Evolutionary conservation across 2,113 vertebrate genomes (phyloP).

Genomic region (Nicator chloris): DNA sequence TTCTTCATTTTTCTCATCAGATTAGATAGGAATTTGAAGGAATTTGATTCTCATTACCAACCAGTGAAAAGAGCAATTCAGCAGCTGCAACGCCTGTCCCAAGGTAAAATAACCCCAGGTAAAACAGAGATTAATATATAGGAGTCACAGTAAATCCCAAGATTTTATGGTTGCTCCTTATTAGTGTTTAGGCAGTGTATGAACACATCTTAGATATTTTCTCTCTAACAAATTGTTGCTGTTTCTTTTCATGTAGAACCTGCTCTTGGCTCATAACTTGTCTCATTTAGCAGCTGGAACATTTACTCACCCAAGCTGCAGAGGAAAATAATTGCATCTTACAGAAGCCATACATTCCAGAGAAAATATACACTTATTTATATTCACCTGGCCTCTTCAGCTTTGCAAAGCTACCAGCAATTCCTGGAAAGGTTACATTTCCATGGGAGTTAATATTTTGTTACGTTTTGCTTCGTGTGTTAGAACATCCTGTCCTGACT

Average conservation of each 20-base stretch:
- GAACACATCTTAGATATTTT: background rate
- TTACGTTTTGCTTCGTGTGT: background rate
- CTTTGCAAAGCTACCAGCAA: conserved; percentile 12
- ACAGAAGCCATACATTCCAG: background rate
- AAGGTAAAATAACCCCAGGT: background rate
- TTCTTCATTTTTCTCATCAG: background rate
- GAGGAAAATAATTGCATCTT: conserved; percentile 9
- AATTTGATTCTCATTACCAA: background rate
- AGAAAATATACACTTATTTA: background rate
- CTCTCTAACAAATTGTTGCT: conserved; percentile 17
- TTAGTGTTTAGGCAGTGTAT: background rate
- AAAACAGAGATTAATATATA: background rate
- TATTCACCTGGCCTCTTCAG: background rate
- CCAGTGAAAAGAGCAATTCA: background rate
- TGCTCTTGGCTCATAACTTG: background rate
- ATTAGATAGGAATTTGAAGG: background rate
- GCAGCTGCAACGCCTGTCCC: background rate
- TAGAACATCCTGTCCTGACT: background rate
- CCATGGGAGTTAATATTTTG: background rate
- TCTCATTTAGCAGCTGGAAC: conserved; percentile 26
- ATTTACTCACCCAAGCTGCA: conserved; percentile 22
- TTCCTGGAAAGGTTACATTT: background rate
- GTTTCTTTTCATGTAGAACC: conserved; percentile 5
- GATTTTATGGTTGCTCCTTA: background rate
- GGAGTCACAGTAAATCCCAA: background rate